Conservation (phyloP, 1,140 invertebrate genomes). For the Grapholita molesta region DNA sequence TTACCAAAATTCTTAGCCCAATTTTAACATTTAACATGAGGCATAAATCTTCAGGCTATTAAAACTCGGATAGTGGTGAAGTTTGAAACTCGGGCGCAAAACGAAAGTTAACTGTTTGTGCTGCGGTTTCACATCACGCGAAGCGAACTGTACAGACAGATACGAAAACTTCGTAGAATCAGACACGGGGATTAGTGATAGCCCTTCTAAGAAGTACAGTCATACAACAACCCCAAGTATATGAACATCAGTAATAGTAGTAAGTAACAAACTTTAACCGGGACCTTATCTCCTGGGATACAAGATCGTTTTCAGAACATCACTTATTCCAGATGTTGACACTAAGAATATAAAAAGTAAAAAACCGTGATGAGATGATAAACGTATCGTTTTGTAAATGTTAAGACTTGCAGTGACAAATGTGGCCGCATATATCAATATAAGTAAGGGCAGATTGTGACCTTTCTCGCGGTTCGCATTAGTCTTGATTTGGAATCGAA, state of each 20-base stretch:
- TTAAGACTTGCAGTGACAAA: slow-evolving; percentile 34
- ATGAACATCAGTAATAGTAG: neutral
- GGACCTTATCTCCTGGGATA: neutral
- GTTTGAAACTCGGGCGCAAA: slow-evolving; percentile 4
- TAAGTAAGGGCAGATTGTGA: slow-evolving; percentile 6
- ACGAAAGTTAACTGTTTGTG: neutral
- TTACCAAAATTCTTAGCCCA: slow-evolving; percentile 13
- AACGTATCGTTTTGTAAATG: slow-evolving; percentile 40
- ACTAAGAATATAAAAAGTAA: neutral
- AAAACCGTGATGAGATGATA: slow-evolving; percentile 33
- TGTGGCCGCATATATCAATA: slow-evolving; percentile 18
- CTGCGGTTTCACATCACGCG: slow-evolving; percentile 5
- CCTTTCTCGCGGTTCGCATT: neutral
- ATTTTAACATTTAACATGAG: slow-evolving; percentile 11
- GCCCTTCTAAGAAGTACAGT: neutral
- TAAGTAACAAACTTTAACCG: neutral
- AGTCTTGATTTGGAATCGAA: slow-evolving; percentile 12
- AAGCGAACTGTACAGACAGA: neutral
- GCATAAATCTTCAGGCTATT: slow-evolving; percentile 13
- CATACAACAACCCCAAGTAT: neutral
- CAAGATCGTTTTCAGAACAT: neutral
- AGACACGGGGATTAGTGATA: neutral
- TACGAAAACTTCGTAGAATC: slow-evolving; percentile 4
- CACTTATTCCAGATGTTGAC: neutral
- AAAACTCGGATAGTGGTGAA: slow-evolving; percentile 16